Evolutionary conservation across 2,113 vertebrate genomes (phyloP).

Genomic region (Delphinapterus leucas): DNA sequence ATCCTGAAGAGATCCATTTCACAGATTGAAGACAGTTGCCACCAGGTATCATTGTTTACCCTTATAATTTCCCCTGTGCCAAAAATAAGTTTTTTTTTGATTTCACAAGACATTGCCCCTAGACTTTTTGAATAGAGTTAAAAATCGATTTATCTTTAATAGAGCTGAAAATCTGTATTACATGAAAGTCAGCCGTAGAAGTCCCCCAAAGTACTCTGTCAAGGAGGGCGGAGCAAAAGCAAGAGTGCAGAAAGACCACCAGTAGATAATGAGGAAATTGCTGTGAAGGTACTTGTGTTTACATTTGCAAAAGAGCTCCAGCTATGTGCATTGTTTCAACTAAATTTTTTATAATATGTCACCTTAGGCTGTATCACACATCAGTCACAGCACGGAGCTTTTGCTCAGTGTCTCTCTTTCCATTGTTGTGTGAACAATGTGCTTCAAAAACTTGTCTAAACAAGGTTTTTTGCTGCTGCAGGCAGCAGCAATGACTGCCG

Average conservation of each 20-base stretch:
- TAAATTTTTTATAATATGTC: constrained; percentile 63
- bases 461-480: constrained; percentile 40
- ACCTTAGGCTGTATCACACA: constrained; percentile 45
- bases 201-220: not conserved
- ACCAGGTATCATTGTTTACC: not conserved
- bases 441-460: constrained; percentile 63
- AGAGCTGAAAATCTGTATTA: not conserved
- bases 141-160: not conserved
- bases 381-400: constrained; percentile 48
- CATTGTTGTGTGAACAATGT: constrained; percentile 30
- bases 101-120: not conserved
- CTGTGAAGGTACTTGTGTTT: not conserved
- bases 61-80: not conserved
- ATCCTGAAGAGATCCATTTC: not conserved
- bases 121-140: not conserved
- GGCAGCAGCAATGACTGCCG: not conserved
- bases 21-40: not conserved
- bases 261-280: not conserved
- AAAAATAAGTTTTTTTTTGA: not conserved
- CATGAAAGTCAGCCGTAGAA: not conserved
- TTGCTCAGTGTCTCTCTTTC: constrained; percentile 22
- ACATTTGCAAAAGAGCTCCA: not conserved
- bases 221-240: not conserved
- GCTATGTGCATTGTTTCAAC: not conserved
- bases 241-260: not conserved